Conservation (phyloP, 2,888 invertebrate species). For the Melipona bicolor region DNA sequence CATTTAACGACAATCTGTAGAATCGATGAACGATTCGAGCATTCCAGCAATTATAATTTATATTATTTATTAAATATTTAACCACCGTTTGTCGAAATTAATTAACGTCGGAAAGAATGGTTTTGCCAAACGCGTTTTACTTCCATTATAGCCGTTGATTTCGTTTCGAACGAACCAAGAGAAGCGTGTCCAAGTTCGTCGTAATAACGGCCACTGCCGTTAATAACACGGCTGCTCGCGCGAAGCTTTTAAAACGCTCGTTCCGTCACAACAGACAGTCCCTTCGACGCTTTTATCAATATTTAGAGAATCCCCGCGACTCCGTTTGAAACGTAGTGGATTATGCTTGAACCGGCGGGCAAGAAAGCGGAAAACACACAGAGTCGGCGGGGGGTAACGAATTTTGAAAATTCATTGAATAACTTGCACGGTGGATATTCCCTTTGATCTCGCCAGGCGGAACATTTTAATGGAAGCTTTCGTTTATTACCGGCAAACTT, state of each 20-base stretch:
- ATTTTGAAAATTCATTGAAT: slow-evolving; percentile 60
- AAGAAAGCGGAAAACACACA: slow-evolving; percentile 36
- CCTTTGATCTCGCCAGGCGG: slow-evolving; percentile 46
- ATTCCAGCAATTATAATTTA: no score
- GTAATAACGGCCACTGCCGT: not conserved
- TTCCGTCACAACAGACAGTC: not conserved
- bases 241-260: not conserved
- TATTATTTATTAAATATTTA: no score
- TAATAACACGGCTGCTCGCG: not conserved
- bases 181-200: no score
- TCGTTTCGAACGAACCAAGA: not conserved
- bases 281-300: slow-evolving; percentile 8
- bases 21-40: no score
- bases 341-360: slow-evolving; percentile 24
- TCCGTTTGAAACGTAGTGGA: slow-evolving; percentile 4
- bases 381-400: slow-evolving; percentile 19
- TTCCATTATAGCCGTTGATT: not conserved
- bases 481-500: slow-evolving; percentile 53
- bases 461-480: slow-evolving; percentile 66
- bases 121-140: no score
- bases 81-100: no score
- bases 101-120: no score
- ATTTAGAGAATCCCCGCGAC: slow-evolving; percentile 20
- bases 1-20: no score
- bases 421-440: slow-evolving; percentile 35